A percentile compares a stretch with the other conserved stretches of the same genome.
Conservation (phyloP, 2,113 vertebrate species). For the Catagonus wagneri region DNA sequence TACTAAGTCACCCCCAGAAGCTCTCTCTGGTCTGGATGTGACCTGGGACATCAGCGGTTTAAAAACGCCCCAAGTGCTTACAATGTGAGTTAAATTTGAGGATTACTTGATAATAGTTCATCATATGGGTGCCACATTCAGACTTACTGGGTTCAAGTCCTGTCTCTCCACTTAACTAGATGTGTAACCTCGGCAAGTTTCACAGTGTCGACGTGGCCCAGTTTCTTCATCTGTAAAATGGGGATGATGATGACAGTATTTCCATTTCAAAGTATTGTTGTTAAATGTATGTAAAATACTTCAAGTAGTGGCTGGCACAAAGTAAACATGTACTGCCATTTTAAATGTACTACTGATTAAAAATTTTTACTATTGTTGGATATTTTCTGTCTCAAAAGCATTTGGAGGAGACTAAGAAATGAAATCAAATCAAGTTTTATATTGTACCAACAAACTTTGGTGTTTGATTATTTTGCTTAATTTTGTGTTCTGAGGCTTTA, state of each 20-base stretch:
- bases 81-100: background rate
- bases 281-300: background rate
- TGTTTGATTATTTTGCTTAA: constrained; percentile 30
- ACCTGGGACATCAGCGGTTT: background rate
- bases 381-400: constrained; percentile 60
- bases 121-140: background rate
- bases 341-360: background rate
- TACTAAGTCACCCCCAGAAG: background rate
- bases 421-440: constrained; percentile 69
- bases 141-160: background rate
- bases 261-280: background rate
- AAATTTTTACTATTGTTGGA: background rate
- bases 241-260: background rate
- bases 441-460: constrained; percentile 62
- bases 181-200: background rate
- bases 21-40: background rate
- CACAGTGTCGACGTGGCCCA: background rate
- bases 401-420: background rate
- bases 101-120: background rate
- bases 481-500: constrained; percentile 50
- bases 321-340: background rate
- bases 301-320: background rate
- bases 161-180: background rate
- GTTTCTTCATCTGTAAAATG: background rate
- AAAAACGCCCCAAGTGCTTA: background rate